Evolutionary conservation across 2,797 vertebrate species (phyloP), one percentile per base, ranked within the genome.

Genomic region (Cossypha polioptera): DNA sequence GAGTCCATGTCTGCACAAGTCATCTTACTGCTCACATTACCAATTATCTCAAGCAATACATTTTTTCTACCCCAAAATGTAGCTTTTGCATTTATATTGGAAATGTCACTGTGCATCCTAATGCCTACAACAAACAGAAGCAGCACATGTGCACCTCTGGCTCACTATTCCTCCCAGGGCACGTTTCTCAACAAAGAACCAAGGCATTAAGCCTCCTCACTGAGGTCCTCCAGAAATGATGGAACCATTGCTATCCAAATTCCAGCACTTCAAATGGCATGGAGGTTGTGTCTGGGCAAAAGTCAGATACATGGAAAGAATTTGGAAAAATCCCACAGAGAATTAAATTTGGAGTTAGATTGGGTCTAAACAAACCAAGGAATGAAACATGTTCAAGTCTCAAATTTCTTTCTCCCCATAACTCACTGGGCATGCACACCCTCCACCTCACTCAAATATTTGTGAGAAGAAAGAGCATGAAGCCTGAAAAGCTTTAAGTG

Each of bases 51-150:
- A 78, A 72, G 47, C 45, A 81, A 54, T 48, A 31, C 3, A 0
- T 1, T 2, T 13, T 59, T 77, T 53, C 48, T 57, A 50, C 2
- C 1, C 19, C 16, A 57, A 31, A 1, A 2, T 10, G 16, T 12
- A 74, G 26, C 21, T 68, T 83, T 75, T 62, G 20, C 33, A 69
- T 36, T 4, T 1, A 16, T 43, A 7, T 9, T 45, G 18, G 25
- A 62, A 78, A 25, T 9, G 6, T 40, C 54, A 57, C 13, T 25
- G 16, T 47, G 19, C n/a, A 58, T 43, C 53, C 25, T 28, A 42
- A 73, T 1, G 7, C 51, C 51, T 40, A 40, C 42, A 68, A 16
- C 17, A 58, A 62, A 36, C 1, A 33, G 24, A 35, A 68, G 25
- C 16, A n/a, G 9, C 35, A 31, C 16, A 3, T 1, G 11, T 5